Percentiles rank a stretch among this genome's conserved stretches.
Conservation (phyloP, 2,113 vertebrate species). For the Agapornis roseicollis region DNA sequence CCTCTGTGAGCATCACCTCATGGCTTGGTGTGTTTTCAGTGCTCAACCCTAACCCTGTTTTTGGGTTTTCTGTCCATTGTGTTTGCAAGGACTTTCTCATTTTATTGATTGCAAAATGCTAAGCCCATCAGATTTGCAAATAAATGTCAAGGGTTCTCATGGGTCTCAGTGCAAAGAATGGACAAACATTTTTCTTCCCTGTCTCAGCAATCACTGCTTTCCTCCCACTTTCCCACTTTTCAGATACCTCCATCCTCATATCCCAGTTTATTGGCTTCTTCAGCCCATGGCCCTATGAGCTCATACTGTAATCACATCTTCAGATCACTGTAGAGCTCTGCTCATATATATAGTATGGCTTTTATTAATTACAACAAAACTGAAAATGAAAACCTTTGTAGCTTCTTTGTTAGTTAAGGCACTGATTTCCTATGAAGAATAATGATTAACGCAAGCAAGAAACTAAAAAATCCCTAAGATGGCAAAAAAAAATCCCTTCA, state of each 20-base stretch:
- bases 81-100: neutral
- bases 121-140: neutral
- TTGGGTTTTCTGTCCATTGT: neutral
- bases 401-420: neutral
- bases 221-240: neutral
- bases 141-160: neutral
- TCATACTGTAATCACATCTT: rapidly evolving
- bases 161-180: neutral
- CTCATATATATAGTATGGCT: neutral
- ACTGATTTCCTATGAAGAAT: neutral
- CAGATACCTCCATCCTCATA: neutral
- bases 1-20: neutral
- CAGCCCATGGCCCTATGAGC: neutral
- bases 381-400: neutral
- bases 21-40: neutral
- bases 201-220: neutral
- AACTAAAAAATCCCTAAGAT: neutral
- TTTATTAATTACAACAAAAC: neutral
- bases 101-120: neutral
- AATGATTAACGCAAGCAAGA: neutral
- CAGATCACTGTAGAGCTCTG: neutral
- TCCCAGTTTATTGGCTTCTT: neutral
- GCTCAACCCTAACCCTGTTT: neutral
- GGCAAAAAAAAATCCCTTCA: neutral
- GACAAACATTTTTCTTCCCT: neutral